Base-by-base conservation (phyloP, 2,888 invertebrate genomes). In the Xanthia togata region DNA sequence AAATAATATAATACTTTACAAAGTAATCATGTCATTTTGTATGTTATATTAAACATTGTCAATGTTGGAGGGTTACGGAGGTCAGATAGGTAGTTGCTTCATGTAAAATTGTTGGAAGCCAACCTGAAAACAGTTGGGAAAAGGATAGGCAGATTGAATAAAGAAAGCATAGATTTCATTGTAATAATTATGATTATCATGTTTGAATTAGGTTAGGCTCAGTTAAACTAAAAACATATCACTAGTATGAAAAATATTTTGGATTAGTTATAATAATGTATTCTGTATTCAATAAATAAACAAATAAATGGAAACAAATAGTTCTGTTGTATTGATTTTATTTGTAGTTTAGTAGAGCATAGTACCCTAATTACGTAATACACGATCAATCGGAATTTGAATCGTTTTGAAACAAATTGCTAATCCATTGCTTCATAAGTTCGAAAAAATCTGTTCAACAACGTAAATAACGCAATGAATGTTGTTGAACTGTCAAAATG, bases 161-260 rank as follows among this genome's bases (percentile, higher is more conserved):
- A 38, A 64, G 5, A 55, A 72, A 31, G 2, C 12, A 26, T 53
- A 35, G 23, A 35, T 31, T 41, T 63, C 2, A 26, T 2, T 35
- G 23, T 50, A 12, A 6, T 41, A 44, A n/a, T 53, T 31, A 31
- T 62, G 35, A 35, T 47, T 63, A 6, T 63, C 38, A 77, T 57
- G 31, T 31, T 50, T 17, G 20, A 55, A 20, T 50, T 70, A 63
- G 47, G 63, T 70, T 55, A 77, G 20, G 26, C 35, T 11, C 31
- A 26, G 20, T 35, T 38, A 23, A 44, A 44, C 44, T 44, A 12
- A 44, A 38, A 31, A 73, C 20, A 50, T 6, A 14, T 35, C 0
- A 12, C 17, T 71, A 20, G 23, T 26, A 6, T 53, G 2, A 59
- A 53, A 26, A 31, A 26, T 44, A 23, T 23, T 31, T 63, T 31